Conservation (phyloP, 92 coral and sea anemone genomes). For the Heliopora coerulea region DNA sequence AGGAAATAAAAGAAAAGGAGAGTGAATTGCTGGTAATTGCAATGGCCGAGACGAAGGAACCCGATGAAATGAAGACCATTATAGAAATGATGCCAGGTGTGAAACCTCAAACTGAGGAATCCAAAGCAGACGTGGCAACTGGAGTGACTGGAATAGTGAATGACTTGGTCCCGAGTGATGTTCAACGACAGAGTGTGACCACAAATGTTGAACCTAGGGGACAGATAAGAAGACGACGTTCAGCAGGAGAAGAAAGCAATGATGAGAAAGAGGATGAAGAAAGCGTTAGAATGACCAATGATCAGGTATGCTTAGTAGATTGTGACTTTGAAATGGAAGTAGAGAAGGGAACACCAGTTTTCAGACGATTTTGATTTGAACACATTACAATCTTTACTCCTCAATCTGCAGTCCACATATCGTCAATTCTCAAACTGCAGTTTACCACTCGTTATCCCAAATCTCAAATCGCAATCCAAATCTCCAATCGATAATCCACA, state of each 20-base stretch:
- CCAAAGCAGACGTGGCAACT: background rate
- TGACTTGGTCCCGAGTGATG: background rate
- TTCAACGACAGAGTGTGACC: background rate
- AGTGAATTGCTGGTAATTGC: too few relatives aligned
- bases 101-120: constrained; percentile 15
- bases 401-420: too few relatives aligned
- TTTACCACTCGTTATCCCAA: too few relatives aligned
- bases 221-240: constrained; percentile 15
- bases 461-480: too few relatives aligned
- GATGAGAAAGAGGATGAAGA: constrained; percentile 4
- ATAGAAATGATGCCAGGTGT: background rate
- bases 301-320: background rate
- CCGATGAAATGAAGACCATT: background rate
- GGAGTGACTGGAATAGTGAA: background rate
- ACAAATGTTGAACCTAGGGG: background rate
- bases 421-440: too few relatives aligned
- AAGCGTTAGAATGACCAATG: background rate
- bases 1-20: too few relatives aligned
- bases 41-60: too few relatives aligned
- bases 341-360: too few relatives aligned
- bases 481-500: too few relatives aligned
- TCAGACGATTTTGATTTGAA: too few relatives aligned
- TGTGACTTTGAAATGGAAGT: too few relatives aligned
- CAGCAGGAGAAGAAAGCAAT: constrained; percentile 8
- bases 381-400: too few relatives aligned